phyloP scores from a whole-genome alignment of 2,888 invertebrate species.

The Galerucella pusilla region DNA sequence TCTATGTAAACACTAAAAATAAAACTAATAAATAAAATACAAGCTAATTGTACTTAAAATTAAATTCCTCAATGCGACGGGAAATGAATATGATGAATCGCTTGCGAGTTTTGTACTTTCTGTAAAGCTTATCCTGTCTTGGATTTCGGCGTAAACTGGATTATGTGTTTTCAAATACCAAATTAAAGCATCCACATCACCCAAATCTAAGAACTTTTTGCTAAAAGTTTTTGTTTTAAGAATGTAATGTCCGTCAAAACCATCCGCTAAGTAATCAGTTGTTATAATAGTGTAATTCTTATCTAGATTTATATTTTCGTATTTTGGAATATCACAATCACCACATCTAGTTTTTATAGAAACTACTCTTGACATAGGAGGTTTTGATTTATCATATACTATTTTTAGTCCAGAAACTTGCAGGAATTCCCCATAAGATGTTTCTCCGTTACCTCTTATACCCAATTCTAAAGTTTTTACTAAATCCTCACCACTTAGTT shows the following conservation, averaged over 20 bases:
- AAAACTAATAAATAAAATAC: neutral
- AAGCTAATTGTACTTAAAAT: neutral
- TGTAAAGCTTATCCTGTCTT: slow-evolving; percentile 69
- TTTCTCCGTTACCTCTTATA: slow-evolving; percentile 60
- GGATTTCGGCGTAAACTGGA: slow-evolving; percentile 74
- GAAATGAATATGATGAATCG: neutral
- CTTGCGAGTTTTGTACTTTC: neutral
- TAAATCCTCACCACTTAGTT: slow-evolving; percentile 74
- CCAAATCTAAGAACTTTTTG: slow-evolving; percentile 63
- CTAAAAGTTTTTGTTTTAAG: slow-evolving; percentile 63
- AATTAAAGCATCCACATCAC: slow-evolving; percentile 63
- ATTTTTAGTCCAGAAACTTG: slow-evolving; percentile 83
- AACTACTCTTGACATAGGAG: slow-evolving; percentile 73
- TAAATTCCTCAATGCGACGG: neutral
- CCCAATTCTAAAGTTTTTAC: slow-evolving; percentile 64
- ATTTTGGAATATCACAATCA: slow-evolving; percentile 72
- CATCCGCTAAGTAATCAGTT: slow-evolving; percentile 74
- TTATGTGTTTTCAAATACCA: slow-evolving; percentile 71
- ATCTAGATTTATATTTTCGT: slow-evolving; percentile 68
- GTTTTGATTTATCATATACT: slow-evolving; percentile 73
- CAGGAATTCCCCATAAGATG: slow-evolving; percentile 77
- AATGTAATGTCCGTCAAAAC: slow-evolving; percentile 78
- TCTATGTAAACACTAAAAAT: neutral
- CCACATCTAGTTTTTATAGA: slow-evolving; percentile 76
- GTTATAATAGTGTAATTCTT: slow-evolving; percentile 74